These are phyloP conservation scores for Diorhabda elongata DNA, from an alignment of 1,140 invertebrate genomes.

Conservation along the genomic window DNA sequence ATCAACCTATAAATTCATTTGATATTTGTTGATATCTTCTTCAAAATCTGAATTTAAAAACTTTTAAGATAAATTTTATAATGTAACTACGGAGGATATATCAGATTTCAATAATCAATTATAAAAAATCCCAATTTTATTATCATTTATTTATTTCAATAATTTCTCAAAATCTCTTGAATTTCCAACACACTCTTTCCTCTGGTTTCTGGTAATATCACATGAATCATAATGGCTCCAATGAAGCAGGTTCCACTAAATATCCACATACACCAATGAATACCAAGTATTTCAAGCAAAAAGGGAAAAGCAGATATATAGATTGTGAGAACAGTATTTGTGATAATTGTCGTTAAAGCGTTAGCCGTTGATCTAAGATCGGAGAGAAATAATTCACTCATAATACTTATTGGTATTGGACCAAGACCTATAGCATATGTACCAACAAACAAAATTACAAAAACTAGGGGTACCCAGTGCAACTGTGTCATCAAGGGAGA, in stretches of 20 bases:
- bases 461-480: constrained; percentile 39
- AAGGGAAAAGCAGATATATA: constrained; percentile 69
- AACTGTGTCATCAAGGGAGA: not conserved
- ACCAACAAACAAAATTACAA: constrained; percentile 35
- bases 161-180: constrained; percentile 44
- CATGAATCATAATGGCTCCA: constrained; percentile 54
- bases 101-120: too few relatives aligned
- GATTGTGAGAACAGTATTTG: constrained; percentile 75
- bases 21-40: too few relatives aligned
- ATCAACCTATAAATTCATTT: too few relatives aligned
- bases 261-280: constrained; percentile 71
- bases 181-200: constrained; percentile 63
- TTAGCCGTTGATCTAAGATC: constrained; percentile 71
- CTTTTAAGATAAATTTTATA: too few relatives aligned
- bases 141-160: not conserved
- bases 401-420: constrained; percentile 77
- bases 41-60: too few relatives aligned
- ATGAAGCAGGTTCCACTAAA: constrained; percentile 58
- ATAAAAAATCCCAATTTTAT: not conserved
- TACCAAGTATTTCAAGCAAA: constrained; percentile 57
- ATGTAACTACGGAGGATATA: too few relatives aligned
- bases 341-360: constrained; percentile 61
- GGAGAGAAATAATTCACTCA: constrained; percentile 76
- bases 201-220: constrained; percentile 77
- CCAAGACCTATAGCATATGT: constrained; percentile 59